phyloP scores from a whole-genome alignment of 2,113 vertebrate species.

The Myxocyprinus asiaticus region DNA sequence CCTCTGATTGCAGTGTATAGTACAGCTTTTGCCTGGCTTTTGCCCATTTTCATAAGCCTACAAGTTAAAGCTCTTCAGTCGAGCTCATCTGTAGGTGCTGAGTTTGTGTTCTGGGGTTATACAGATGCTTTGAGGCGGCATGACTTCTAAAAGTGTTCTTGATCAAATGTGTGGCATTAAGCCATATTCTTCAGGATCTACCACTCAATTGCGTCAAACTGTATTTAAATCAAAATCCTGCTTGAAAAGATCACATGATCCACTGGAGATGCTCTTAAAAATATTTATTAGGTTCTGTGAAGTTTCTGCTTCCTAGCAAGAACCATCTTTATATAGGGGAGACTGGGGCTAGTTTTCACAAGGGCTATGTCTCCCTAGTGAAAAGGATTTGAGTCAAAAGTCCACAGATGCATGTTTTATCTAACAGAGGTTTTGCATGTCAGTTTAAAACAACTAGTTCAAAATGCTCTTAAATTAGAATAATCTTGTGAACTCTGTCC shows the following conservation, averaged over 20 bases:
- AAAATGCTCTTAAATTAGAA: no score
- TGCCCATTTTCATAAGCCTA: constrained; percentile 33
- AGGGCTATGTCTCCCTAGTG: no score
- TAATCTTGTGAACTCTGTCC: no score
- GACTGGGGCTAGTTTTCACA: no score
- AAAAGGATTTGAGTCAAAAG: no score
- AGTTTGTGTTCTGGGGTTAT: background rate
- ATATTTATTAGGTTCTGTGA: background rate
- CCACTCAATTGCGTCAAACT: background rate
- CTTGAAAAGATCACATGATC: background rate
- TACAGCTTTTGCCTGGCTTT: no score
- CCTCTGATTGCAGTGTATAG: no score
- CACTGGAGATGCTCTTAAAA: background rate
- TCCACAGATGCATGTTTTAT: no score
- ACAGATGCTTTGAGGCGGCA: background rate
- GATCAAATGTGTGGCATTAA: constrained; percentile 23
- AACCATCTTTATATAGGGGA: no score
- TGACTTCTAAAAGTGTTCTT: constrained; percentile 26
- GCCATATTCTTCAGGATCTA: background rate
- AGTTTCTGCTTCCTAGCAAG: no score
- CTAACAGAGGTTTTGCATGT: no score
- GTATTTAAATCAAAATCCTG: background rate
- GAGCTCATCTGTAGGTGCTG: background rate
- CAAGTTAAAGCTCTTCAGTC: constrained; percentile 14
- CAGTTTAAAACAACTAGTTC: no score